These are phyloP conservation scores for Brachionus angularis DNA, from an alignment of 1,140 invertebrate genomes.

Conservation along the genomic window DNA sequence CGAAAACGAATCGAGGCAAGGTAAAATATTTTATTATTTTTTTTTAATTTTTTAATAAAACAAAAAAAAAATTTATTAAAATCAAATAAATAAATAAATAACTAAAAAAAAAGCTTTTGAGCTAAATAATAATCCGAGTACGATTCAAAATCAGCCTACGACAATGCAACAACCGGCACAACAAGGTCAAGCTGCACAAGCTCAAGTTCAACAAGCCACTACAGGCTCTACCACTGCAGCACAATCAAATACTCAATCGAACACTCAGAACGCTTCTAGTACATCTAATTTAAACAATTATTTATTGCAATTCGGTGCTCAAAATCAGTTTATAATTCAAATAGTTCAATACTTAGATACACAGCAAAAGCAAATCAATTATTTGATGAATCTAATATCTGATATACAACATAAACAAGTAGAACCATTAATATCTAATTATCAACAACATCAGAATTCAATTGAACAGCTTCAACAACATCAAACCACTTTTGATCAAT, in stretches of 20 bases:
- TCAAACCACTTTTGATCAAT: conserved; percentile 9
- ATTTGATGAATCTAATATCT: not conserved
- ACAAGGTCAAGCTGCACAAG: not conserved
- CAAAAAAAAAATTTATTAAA: conserved; percentile 31
- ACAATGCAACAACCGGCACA: not conserved
- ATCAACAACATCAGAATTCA: not conserved
- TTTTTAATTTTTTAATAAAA: conserved; percentile 18
- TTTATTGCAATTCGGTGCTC: too few species aligned
- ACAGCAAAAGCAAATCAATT: not conserved
- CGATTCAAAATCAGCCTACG: not conserved
- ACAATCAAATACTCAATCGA: too few species aligned
- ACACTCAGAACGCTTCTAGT: too few species aligned
- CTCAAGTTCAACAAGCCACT: not conserved
- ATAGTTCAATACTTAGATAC: too few species aligned
- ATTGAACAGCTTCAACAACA: conserved; percentile 6
- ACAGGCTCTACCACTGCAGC: too few species aligned
- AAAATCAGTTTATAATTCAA: too few species aligned
- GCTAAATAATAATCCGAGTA: not conserved
- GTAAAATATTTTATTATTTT: conserved; percentile 23
- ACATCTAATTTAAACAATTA: too few species aligned
- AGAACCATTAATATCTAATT: not conserved
- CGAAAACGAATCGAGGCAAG: conserved; percentile 31
- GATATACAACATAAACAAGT: conserved; percentile 12
- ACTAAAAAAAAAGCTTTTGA: conserved; percentile 33
- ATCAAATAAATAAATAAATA: too few species aligned